Percentiles rank a stretch among this genome's conserved stretches.
Evolutionary conservation across 2,888 invertebrate genomes (phyloP).

Genomic region (Chaetogeoica ovagalla): DNA sequence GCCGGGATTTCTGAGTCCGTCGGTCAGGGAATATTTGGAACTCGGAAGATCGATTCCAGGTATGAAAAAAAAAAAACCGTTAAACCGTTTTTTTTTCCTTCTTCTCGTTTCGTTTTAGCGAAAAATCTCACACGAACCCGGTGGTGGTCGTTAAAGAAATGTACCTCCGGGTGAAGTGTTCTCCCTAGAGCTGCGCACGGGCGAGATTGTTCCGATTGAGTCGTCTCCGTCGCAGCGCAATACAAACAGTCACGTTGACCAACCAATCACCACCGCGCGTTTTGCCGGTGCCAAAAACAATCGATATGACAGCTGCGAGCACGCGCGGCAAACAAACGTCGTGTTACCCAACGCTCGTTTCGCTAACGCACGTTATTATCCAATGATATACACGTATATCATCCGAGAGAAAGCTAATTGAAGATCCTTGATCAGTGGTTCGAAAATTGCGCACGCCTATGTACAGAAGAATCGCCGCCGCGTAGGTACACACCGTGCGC

Average conservation of each 20-base stretch:
- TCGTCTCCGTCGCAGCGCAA: background rate
- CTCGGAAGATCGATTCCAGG: constrained; percentile 88
- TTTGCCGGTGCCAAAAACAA: constrained; percentile 24
- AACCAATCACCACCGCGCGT: background rate
- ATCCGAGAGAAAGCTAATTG: constrained; percentile 46
- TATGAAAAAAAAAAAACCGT: constrained; percentile 60
- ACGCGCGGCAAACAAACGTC: background rate
- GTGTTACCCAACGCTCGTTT: constrained; percentile 32
- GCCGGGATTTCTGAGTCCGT: constrained; percentile 78
- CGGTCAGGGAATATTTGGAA: constrained; percentile 82
- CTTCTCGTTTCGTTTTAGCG: background rate
- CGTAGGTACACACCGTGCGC: background rate
- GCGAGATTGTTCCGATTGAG: constrained; percentile 5
- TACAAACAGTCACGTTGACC: background rate
- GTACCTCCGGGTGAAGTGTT: background rate
- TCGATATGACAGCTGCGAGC: constrained; percentile 30
- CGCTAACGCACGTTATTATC: constrained; percentile 14
- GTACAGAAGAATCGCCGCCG: background rate
- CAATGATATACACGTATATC: constrained; percentile 11
- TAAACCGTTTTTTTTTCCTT: no score
- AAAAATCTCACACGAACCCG: background rate
- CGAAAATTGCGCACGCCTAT: constrained; percentile 2
- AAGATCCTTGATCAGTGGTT: constrained; percentile 42
- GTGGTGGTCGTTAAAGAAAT: background rate
- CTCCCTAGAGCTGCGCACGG: no score